These are phyloP conservation scores for Toxotes jaculatrix DNA, from an alignment of 2,113 vertebrate species.

Conservation along the genomic window DNA sequence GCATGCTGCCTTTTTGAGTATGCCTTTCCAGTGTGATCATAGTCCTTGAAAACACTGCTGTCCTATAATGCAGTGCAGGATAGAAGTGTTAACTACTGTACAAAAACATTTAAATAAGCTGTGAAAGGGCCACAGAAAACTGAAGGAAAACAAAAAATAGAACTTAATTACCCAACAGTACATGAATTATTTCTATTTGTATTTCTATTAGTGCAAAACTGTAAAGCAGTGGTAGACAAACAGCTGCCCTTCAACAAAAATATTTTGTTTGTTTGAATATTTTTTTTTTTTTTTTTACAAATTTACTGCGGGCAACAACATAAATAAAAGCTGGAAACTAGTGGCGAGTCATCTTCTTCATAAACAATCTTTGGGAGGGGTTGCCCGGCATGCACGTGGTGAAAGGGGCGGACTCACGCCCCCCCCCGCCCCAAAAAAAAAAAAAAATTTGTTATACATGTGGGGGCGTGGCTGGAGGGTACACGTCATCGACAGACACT, in stretches of 20 bases:
- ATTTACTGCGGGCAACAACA: background rate
- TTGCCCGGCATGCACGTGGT: constrained; percentile 86
- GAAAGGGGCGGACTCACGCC: constrained; percentile 61
- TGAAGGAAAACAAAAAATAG: too few species aligned
- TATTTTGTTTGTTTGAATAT: too few species aligned
- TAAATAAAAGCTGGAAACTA: background rate
- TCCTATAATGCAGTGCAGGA: too few species aligned
- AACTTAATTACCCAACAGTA: too few species aligned
- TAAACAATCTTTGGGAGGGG: constrained; percentile 76
- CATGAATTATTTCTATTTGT: too few species aligned
- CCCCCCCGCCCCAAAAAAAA: background rate
- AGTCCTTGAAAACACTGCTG: too few species aligned
- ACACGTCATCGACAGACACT: constrained; percentile 82
- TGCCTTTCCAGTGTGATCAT: too few species aligned
- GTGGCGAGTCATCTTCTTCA: constrained; percentile 43
- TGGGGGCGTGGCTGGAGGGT: constrained; percentile 55
- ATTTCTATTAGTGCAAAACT: too few species aligned
- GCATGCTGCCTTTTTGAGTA: too few species aligned
- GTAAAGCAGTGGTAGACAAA: too few species aligned
- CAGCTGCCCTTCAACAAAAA: background rate
- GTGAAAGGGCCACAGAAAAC: background rate
- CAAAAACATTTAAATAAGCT: background rate
- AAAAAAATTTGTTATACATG: constrained; percentile 3
- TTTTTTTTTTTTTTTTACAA: background rate
- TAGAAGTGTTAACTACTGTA: background rate